These are phyloP conservation scores for Mamestra brassicae DNA, from an alignment of 2,888 invertebrate genomes.

Conservation along the genomic window DNA sequence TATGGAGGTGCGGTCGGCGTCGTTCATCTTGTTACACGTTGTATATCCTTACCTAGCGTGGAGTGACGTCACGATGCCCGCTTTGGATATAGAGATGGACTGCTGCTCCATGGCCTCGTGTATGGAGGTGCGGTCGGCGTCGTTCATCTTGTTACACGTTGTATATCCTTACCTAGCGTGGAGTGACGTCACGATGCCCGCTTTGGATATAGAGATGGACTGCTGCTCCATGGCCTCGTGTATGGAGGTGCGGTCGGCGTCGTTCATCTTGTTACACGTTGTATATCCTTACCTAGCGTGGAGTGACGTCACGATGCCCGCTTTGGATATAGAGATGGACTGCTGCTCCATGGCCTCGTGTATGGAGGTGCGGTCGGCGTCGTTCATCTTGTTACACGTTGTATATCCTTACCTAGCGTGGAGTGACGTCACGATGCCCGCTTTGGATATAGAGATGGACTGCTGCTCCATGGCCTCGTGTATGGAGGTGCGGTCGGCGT, in stretches of 20 bases:
- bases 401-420: background rate
- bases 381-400: no score
- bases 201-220: background rate
- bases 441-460: conserved; percentile 95
- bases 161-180: background rate
- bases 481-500: conserved; percentile 85
- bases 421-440: background rate
- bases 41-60: background rate
- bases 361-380: conserved; percentile 97
- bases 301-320: background rate
- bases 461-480: conserved; percentile 99
- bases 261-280: background rate
- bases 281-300: background rate
- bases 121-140: background rate
- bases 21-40: no score
- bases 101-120: conserved; percentile 1
- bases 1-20: background rate
- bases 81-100: background rate
- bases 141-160: no score
- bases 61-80: background rate
- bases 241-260: background rate
- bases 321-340: conserved; percentile 95
- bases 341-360: conserved; percentile 99
- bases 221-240: conserved; percentile 3
- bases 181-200: background rate